Evolutionary conservation across 2,888 invertebrate species (phyloP).

Genomic region (Chironomus riparius): DNA sequence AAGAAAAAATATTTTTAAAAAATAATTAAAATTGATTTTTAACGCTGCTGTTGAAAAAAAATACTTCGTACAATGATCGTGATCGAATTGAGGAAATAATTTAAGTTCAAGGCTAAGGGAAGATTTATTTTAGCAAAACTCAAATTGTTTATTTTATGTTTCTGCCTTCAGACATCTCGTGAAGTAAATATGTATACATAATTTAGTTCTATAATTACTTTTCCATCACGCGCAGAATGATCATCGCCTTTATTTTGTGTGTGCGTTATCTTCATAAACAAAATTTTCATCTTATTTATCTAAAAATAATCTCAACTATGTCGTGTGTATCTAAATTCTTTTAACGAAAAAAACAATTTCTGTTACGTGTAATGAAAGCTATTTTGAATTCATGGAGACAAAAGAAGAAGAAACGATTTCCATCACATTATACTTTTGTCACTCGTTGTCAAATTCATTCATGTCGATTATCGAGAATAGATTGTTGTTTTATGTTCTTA

Average conservation of each 20-base stretch:
- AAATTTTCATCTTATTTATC: neutral
- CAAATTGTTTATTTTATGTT: too few species aligned
- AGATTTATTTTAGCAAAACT: neutral
- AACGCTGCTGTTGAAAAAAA: neutral
- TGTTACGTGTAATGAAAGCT: neutral
- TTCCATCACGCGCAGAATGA: neutral
- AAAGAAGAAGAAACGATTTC: too few species aligned
- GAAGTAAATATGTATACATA: neutral
- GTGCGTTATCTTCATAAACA: neutral
- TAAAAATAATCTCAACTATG: neutral
- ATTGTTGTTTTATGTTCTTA: neutral
- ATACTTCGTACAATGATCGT: neutral
- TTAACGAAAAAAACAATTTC: neutral
- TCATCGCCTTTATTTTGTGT: neutral
- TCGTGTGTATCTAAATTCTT: neutral
- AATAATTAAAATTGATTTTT: neutral
- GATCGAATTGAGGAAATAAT: neutral
- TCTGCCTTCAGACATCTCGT: neutral
- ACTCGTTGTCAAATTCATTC: neutral
- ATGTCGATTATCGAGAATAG: too few species aligned
- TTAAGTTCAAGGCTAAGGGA: neutral
- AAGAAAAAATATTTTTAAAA: too few species aligned
- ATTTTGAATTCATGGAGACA: neutral
- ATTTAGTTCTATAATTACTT: neutral
- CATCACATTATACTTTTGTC: neutral